These are phyloP conservation scores for Buteo buteo DNA, from an alignment of 2,113 vertebrate genomes.

Conservation along the genomic window DNA sequence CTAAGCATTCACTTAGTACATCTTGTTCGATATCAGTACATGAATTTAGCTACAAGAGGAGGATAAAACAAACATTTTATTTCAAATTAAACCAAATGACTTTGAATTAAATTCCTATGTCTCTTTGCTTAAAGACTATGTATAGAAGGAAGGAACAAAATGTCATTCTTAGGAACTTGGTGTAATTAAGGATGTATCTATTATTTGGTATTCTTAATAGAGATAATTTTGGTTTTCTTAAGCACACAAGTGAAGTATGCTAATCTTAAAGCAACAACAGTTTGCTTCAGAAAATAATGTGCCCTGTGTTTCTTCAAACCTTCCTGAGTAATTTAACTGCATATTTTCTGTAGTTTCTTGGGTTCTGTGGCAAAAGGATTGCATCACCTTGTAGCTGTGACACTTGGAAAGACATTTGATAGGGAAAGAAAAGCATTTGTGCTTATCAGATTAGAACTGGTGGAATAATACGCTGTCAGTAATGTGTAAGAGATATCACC, in stretches of 20 bases:
- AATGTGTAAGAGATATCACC: conserved; percentile 28
- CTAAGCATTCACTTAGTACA: conserved; percentile 84
- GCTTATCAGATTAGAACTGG: conserved; percentile 49
- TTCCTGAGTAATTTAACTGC: neutral
- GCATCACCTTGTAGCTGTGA: conserved; percentile 19
- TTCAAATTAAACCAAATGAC: conserved; percentile 19
- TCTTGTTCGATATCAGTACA: conserved; percentile 86
- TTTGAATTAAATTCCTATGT: neutral
- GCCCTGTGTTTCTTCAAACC: neutral
- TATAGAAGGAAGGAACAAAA: conserved; percentile 1
- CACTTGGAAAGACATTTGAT: conserved; percentile 12
- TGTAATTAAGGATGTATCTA: neutral
- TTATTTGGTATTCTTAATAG: neutral
- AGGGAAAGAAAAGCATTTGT: neutral
- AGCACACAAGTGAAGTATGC: neutral
- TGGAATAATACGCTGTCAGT: neutral
- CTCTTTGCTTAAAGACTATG: neutral
- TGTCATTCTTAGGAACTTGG: neutral
- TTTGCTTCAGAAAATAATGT: conserved; percentile 12
- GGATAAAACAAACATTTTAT: conserved; percentile 57
- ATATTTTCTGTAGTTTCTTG: neutral
- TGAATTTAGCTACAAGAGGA: conserved; percentile 77
- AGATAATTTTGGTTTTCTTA: neutral
- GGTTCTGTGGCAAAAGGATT: conserved; percentile 18
- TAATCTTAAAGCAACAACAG: neutral